A percentile compares a stretch with the other conserved stretches of the same genome.
Evolutionary conservation across 2,113 vertebrate genomes (phyloP).

Genomic region (Brevimyrus niger): DNA sequence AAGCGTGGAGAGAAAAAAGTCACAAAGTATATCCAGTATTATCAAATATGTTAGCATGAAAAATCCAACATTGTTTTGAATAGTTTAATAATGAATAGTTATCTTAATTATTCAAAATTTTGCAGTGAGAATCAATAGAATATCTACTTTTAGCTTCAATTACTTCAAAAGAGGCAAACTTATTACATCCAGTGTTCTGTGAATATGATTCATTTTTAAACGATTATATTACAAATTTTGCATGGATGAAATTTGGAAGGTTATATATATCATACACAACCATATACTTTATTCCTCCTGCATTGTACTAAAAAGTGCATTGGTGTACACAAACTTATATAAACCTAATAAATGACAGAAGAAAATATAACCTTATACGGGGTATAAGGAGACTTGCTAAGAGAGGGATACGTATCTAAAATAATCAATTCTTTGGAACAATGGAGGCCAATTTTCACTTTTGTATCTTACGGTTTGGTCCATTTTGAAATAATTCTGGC

Average conservation of each 20-base stretch:
- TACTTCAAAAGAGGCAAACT: neutral
- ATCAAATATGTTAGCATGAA: neutral
- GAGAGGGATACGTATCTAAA: neutral
- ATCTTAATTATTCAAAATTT: neutral
- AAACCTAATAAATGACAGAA: neutral
- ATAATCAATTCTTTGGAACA: neutral
- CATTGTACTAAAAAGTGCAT: neutral
- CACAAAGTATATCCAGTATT: neutral
- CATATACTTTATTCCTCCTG: neutral
- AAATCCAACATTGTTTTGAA: neutral
- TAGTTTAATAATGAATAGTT: neutral
- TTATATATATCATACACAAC: neutral
- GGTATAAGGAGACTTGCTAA: neutral
- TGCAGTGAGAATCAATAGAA: neutral
- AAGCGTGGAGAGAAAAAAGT: neutral
- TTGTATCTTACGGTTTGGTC: constrained; percentile 21
- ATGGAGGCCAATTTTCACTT: constrained; percentile 13
- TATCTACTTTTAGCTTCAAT: neutral
- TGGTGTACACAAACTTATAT: neutral
- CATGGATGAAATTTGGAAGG: neutral
- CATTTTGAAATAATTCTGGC: constrained; percentile 29
- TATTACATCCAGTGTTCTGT: neutral
- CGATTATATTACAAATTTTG: neutral
- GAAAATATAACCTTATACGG: neutral
- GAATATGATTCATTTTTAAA: neutral